A percentile compares a stretch with the other conserved stretches of the same genome.
These are phyloP conservation scores for Sogatella furcifera DNA, from an alignment of 1,140 invertebrate genomes.

Conservation along the genomic window DNA sequence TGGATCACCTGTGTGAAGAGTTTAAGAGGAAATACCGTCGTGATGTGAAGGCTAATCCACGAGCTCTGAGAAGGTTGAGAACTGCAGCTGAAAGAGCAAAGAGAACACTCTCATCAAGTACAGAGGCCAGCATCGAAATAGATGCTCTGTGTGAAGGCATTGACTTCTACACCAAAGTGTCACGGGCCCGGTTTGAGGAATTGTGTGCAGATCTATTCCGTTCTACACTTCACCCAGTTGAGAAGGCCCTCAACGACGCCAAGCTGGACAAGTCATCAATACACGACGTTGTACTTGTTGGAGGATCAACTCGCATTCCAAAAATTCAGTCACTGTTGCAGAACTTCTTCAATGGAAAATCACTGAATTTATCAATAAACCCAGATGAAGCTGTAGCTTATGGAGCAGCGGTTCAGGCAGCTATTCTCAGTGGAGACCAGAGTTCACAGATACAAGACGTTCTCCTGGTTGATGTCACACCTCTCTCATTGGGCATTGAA, in stretches of 20 bases:
- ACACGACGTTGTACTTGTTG: constrained; percentile 68
- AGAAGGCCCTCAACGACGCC: constrained; percentile 60
- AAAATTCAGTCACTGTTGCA: constrained; percentile 46
- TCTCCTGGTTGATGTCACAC: constrained; percentile 42
- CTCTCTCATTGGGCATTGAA: constrained; percentile 43
- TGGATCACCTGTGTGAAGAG: constrained; percentile 53
- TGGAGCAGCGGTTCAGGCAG: constrained; percentile 52
- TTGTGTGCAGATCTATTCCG: constrained; percentile 48
- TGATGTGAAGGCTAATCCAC: constrained; percentile 35
- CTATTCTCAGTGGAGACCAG: constrained; percentile 45
- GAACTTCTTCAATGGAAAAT: constrained; percentile 50
- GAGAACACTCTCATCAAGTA: constrained; percentile 43
- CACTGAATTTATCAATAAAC: constrained; percentile 53
- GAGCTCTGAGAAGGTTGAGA: constrained; percentile 46
- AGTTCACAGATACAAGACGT: constrained; percentile 44
- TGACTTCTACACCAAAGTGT: constrained; percentile 48
- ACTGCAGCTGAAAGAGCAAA: constrained; percentile 52
- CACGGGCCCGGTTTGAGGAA: constrained; percentile 50
- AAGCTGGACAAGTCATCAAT: constrained; percentile 59
- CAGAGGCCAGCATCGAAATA: constrained; percentile 44
- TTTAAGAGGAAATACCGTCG: constrained; percentile 42
- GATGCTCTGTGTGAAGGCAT: constrained; percentile 44
- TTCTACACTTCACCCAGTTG: constrained; percentile 44
- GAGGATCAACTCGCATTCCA: constrained; percentile 62
- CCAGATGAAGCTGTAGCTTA: constrained; percentile 56